A percentile compares a stretch with the other conserved stretches of the same genome.
phyloP scores from a whole-genome alignment of 2,113 vertebrate genomes.

The Cochlearius cochlearius region DNA sequence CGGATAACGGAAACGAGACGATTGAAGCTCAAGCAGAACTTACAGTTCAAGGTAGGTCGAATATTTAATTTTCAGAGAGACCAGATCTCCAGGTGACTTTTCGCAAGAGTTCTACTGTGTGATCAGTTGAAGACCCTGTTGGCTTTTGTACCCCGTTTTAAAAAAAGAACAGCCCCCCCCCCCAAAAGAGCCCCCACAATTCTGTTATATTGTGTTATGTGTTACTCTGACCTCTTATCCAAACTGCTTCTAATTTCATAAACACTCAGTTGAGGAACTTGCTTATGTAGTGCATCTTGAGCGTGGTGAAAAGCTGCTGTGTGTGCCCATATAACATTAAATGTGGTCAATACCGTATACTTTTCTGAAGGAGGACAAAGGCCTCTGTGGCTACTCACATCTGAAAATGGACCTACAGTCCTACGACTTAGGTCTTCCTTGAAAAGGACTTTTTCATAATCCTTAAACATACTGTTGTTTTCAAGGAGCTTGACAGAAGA shows the following conservation, averaged over 20 bases:
- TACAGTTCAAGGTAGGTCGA: slow-evolving; percentile 83
- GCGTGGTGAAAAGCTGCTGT: not conserved
- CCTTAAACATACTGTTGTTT: not conserved
- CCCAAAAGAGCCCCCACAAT: no score
- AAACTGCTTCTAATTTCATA: not conserved
- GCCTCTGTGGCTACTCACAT: not conserved
- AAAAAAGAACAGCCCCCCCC: not conserved
- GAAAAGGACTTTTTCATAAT: not conserved
- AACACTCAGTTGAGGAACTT: not conserved
- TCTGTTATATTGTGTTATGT: not conserved
- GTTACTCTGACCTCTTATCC: not conserved
- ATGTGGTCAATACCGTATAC: not conserved
- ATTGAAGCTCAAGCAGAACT: slow-evolving; percentile 87
- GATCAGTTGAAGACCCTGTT: not conserved
- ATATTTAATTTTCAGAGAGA: not conserved
- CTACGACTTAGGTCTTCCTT: not conserved
- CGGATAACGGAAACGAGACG: slow-evolving; percentile 81
- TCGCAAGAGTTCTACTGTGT: no score
- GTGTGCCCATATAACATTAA: fast-evolving
- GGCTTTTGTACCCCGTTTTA: fast-evolving
- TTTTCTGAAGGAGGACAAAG: not conserved
- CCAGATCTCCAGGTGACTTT: not conserved
- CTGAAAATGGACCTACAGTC: not conserved
- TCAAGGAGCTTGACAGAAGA: not conserved
- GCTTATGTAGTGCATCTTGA: not conserved